Percentiles rank a stretch among this genome's conserved stretches.
These are phyloP conservation scores for Zaprionus gabonicus DNA, from an alignment of 1,140 invertebrate genomes.

Conservation along the genomic window DNA sequence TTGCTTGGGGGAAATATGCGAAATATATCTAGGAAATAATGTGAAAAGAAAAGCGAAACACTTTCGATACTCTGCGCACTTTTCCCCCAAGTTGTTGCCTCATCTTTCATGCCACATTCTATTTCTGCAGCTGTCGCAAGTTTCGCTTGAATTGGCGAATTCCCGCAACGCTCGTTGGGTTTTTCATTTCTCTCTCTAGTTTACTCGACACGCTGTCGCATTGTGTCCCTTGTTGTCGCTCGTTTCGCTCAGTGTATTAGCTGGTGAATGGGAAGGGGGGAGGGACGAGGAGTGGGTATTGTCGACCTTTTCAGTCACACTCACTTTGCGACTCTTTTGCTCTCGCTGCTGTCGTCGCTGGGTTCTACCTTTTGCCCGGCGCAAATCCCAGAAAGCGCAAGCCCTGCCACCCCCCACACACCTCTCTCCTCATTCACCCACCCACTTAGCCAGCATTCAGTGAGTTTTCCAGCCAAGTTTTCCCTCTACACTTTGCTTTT, in stretches of 20 bases:
- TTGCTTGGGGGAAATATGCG: not conserved
- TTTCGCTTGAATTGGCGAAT: constrained; percentile 16
- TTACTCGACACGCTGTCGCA: constrained; percentile 3
- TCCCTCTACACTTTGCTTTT: constrained; percentile 19
- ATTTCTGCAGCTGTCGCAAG: constrained; percentile 14
- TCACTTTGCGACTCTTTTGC: constrained; percentile 68
- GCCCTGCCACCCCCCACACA: not conserved
- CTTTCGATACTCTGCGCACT: not conserved
- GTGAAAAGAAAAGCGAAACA: not conserved
- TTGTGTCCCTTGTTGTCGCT: constrained; percentile 18
- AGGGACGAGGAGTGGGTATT: not conserved
- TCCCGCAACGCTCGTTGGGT: constrained; percentile 34
- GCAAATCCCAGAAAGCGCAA: constrained; percentile 39
- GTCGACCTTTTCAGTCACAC: constrained; percentile 58
- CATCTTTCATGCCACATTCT: constrained; percentile 13
- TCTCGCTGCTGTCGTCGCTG: constrained; percentile 38
- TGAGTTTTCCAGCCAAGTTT: constrained; percentile 28
- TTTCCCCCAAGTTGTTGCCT: not conserved
- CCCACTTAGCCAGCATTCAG: constrained; percentile 33
- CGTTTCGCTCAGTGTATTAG: constrained; percentile 58
- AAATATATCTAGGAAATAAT: not conserved
- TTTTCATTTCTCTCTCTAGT: constrained; percentile 27
- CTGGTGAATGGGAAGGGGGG: not conserved
- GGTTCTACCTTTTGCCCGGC: constrained; percentile 62
- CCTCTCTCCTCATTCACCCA: constrained; percentile 7